These are phyloP conservation scores for Lasioglossum morio DNA, from an alignment of 2,888 invertebrate species.

Conservation along the genomic window DNA sequence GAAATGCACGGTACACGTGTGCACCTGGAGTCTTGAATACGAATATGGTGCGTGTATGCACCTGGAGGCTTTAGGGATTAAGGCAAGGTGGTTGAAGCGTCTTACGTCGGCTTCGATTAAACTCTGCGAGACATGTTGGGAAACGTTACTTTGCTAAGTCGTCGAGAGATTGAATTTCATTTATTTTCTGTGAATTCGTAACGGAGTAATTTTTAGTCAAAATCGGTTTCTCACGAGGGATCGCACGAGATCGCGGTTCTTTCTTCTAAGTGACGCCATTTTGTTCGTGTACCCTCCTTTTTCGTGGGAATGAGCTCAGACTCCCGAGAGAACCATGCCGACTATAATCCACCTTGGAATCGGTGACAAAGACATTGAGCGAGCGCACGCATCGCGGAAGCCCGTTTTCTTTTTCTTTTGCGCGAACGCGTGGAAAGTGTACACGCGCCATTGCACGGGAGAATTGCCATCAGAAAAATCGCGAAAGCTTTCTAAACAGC, in stretches of 20 bases:
- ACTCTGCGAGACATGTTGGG: neutral
- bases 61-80: slow-evolving; percentile 2
- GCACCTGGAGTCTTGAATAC: neutral
- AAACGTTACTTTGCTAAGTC: neutral
- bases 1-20: neutral
- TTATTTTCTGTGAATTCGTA: neutral
- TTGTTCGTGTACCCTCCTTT: neutral
- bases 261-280: neutral
- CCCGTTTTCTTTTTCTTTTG: neutral
- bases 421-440: neutral
- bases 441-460: neutral
- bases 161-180: neutral
- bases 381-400: neutral
- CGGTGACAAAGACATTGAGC: neutral
- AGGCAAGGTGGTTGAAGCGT: slow-evolving; percentile 3
- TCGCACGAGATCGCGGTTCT: neutral
- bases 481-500: neutral
- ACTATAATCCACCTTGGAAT: slow-evolving; percentile 10
- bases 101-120: neutral
- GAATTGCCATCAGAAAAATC: neutral
- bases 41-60: neutral
- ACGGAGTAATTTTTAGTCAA: neutral
- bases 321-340: neutral
- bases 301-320: slow-evolving; percentile 8
- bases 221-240: neutral